A percentile compares a stretch with the other conserved stretches of the same genome.
Evolutionary conservation across 2,113 vertebrate genomes (phyloP).

Genomic region (Nyctibius bracteatus): DNA sequence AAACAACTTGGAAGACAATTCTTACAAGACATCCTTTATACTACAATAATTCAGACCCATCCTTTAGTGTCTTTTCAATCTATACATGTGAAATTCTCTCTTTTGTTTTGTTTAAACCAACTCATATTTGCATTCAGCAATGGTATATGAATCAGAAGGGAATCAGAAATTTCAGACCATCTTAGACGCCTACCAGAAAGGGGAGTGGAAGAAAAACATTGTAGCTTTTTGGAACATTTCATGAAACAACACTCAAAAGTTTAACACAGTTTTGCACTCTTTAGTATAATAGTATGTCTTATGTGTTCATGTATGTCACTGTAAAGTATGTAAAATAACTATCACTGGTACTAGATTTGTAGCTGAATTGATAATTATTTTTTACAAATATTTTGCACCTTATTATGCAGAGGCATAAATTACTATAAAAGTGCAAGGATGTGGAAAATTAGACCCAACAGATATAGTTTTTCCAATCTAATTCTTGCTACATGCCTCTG

Average conservation of each 20-base stretch:
- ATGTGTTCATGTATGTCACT: not conserved
- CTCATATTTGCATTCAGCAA: not conserved
- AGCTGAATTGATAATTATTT: not conserved
- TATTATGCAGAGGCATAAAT: not conserved
- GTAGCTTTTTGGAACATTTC: not conserved
- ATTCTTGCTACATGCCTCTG: not conserved
- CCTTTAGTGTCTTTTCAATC: conserved; percentile 27
- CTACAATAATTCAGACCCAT: not conserved
- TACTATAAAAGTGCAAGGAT: not conserved
- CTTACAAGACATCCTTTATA: not conserved
- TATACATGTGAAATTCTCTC: not conserved
- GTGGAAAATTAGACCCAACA: not conserved
- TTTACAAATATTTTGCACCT: not conserved
- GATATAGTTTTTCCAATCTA: not conserved
- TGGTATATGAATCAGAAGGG: not conserved
- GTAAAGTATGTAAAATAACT: not conserved
- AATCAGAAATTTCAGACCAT: not conserved
- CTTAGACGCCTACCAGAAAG: not conserved
- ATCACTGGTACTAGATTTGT: not conserved
- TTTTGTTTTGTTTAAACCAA: not conserved
- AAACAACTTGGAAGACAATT: not conserved
- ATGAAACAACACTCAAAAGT: not conserved
- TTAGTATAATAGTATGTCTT: not conserved
- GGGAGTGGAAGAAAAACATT: not conserved
- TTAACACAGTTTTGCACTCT: not conserved